Base-by-base conservation (phyloP, 2,888 invertebrate species). In the Lottia scabra region DNA sequence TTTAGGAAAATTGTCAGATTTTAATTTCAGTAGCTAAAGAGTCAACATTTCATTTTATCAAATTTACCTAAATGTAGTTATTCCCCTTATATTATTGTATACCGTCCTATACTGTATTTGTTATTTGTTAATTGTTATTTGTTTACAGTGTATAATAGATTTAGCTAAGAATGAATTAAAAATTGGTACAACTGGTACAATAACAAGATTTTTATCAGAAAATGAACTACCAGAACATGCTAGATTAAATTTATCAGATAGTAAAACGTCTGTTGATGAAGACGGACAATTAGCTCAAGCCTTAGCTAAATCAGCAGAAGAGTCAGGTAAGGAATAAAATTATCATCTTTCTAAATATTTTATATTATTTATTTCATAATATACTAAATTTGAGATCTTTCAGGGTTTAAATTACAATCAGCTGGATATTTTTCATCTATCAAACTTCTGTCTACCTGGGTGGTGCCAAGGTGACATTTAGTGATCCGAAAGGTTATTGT, bases 161-260 rank as follows among this genome's bases (percentile, higher is more conserved):
- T 91, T 99, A 82, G 95, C 95, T 87, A 92, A 93, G 65, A 98
- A 97, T 90, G 93, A 96, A 3, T 91, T 99, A 45, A 92, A 93
- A 78, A 98, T 99, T 84, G 98, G 98, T 48, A 98, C 98, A 0
- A 98, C 98, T 0, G 96, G 96, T 45, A 96, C 96, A 0, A 95
- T 95, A 88, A 98, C 98, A 0, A 91, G 92, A 0, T 99, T 99
- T 90, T 91, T 99, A 80, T 92, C 94, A 0, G 97, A 97, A 90
- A 91, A 92, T 79, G 92, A 94, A 78, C 89, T 94, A 74, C 96
- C 96, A 0, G 94, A 94, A 74, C 95, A 95, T 88, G 96, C 97
- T 0, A 92, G 96, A 27, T 92, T 96, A 44, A 86, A 86, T 69
- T 73, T 71, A 46, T 15, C 62, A 44, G 73, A 73, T 68, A 70